These are phyloP conservation scores for Drosophila greeni DNA, from an alignment of 2,888 invertebrate species.

Conservation along the genomic window DNA sequence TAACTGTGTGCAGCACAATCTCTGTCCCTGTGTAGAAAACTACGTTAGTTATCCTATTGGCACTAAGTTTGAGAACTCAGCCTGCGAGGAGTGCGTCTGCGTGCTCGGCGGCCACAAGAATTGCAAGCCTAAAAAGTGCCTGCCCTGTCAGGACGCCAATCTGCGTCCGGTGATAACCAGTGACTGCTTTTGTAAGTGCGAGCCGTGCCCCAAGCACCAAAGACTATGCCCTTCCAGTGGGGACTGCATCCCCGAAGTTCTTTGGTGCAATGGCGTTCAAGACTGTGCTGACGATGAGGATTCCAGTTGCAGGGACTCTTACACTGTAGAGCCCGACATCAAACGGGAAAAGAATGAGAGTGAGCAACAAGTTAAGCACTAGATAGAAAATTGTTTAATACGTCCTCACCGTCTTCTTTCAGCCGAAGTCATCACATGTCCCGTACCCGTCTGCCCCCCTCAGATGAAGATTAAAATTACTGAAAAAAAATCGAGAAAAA, in stretches of 20 bases:
- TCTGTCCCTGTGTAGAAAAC: constrained; percentile 89
- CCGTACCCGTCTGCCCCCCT: constrained; percentile 79
- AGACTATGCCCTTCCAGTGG: constrained; percentile 86
- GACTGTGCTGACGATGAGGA: constrained; percentile 92
- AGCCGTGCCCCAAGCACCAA: constrained; percentile 84
- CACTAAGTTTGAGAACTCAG: constrained; percentile 83
- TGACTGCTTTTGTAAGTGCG: constrained; percentile 88
- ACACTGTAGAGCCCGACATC: constrained; percentile 63
- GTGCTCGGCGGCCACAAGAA: constrained; percentile 85
- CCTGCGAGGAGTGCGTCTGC: constrained; percentile 90
- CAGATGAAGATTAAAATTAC: constrained; percentile 80
- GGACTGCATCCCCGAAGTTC: constrained; percentile 83
- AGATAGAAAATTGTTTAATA: not conserved
- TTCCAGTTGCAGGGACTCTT: constrained; percentile 80
- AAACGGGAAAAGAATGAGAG: constrained; percentile 67
- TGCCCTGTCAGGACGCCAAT: constrained; percentile 81
- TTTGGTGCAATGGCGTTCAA: constrained; percentile 90
- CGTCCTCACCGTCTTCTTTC: not conserved
- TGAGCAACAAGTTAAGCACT: constrained; percentile 39
- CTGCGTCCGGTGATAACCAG: constrained; percentile 82
- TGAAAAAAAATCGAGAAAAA: constrained; percentile 74
- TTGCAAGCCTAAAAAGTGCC: constrained; percentile 85
- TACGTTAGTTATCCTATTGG: constrained; percentile 88
- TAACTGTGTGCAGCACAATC: constrained; percentile 84
- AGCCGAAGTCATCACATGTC: constrained; percentile 76